Base-by-base conservation (phyloP, 2,113 vertebrate genomes). In the Tyto alba region DNA sequence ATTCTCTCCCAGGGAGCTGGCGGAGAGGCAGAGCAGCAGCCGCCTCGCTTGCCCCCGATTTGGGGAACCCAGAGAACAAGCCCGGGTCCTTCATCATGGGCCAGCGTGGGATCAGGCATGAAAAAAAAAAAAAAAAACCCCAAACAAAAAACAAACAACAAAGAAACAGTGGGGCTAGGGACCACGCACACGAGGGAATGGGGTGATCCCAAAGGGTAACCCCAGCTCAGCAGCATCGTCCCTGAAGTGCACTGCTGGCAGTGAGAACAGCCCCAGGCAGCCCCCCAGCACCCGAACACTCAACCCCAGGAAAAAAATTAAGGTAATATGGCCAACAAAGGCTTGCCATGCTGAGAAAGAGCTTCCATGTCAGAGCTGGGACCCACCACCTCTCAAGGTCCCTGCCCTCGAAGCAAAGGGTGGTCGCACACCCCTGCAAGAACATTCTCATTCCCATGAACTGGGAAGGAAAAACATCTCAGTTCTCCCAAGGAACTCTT, bases 361-460 rank as follows among this genome's bases (percentile, higher is more conserved):
- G 41, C 62, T 81, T 43, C 69, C 40, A 34, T 3, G 1, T 6
- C 16, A 7, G 22, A 57, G 55, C n/a, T 3, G 32, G 56, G 62
- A 56, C 18, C 55, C 2, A 1, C 11, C 53, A 48, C 32, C 48
- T 23, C 40, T 55, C 1, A 0, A 23, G 41, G 15, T 38, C 64
- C 57, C 43, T 11, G 50, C 10, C 23, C 56, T 64, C 0, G 4
- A 32, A 25, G 63, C 63, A 11, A 16, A 21, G 55, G 41, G 16
- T 3, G 40, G 27, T 29, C 18, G 41, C 34, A 13, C 19, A 2
- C 41, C 62, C 19, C 56, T 12, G 10, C 52, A 8, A 36, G 40
- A 41, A 14, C 43, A 9, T 57, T 21, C 62, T 23, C 26, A 15
- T 26, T 63, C 48, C 43, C 76, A 7, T 4, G 38, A 27, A 48